Conservation (phyloP, 1,140 invertebrate genomes). For the Pseudomyrmex flavicornis region DNA sequence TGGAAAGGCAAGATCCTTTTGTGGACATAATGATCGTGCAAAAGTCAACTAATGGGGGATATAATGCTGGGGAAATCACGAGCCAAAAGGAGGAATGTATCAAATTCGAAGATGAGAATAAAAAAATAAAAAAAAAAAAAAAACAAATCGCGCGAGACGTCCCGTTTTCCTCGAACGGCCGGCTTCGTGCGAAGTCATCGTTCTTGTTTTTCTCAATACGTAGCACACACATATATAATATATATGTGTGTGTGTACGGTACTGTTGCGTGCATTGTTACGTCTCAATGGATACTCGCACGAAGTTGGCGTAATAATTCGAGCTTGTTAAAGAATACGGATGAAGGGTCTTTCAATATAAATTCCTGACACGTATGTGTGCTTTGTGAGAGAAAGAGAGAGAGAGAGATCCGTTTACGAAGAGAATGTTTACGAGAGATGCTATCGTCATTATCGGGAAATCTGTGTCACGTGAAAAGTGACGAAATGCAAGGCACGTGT, state of each 20-base stretch:
- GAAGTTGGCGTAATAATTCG: constrained; percentile 60
- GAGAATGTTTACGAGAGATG: not conserved
- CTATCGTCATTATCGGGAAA: constrained; percentile 23
- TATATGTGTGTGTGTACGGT: constrained; percentile 49
- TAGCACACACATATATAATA: not conserved
- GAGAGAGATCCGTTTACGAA: constrained; percentile 12
- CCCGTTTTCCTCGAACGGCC: constrained; percentile 7
- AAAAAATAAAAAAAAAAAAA: not conserved
- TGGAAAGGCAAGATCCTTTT: not conserved
- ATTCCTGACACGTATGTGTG: constrained; percentile 12
- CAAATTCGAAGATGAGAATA: not conserved
- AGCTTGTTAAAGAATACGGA: constrained; percentile 59
- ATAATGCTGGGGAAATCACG: not conserved
- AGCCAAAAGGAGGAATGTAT: not conserved
- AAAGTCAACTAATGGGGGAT: constrained; percentile 11
- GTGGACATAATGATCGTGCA: constrained; percentile 7
- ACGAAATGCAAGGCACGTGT: not conserved
- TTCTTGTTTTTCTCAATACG: constrained; percentile 35
- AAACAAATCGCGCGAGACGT: constrained; percentile 24
- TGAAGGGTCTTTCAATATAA: constrained; percentile 50
- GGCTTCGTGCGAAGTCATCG: constrained; percentile 50
- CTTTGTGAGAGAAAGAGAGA: not conserved
- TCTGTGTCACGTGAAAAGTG: not conserved
- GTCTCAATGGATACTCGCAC: constrained; percentile 68
- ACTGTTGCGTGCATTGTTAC: constrained; percentile 69